These are phyloP conservation scores for Gnathonemus echidnorhynchus DNA, from an alignment of 2,113 vertebrate genomes.

Conservation along the genomic window DNA sequence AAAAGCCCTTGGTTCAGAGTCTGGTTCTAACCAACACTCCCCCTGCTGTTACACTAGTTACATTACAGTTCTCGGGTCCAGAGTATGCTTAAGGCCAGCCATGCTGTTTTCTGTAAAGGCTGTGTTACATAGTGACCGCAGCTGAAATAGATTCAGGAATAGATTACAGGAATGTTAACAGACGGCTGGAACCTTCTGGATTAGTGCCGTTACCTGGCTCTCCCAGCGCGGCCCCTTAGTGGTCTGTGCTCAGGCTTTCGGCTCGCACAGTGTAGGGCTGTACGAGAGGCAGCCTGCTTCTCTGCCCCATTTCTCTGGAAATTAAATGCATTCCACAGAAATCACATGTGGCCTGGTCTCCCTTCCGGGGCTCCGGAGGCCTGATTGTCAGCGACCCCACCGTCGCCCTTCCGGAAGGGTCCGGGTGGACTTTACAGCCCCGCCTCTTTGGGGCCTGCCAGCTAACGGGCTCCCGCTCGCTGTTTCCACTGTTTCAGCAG, in stretches of 20 bases:
- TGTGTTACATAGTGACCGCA: neutral
- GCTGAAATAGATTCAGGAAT: neutral
- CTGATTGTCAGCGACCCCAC: neutral
- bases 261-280: neutral
- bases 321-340: neutral
- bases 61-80: neutral
- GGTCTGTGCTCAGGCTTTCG: neutral
- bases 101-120: neutral
- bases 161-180: neutral
- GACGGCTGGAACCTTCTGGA: neutral
- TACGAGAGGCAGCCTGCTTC: neutral
- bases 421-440: neutral
- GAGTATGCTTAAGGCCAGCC: neutral
- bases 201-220: neutral
- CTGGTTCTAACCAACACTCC: neutral
- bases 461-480: neutral
- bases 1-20: neutral
- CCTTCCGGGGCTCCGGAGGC: neutral
- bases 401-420: slow-evolving; percentile 5
- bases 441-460: neutral
- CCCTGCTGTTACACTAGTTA: neutral
- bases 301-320: neutral
- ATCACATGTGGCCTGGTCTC: neutral
- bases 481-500: slow-evolving; percentile 41
- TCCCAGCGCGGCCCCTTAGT: neutral